Evolutionary conservation across 2,888 invertebrate genomes (phyloP).

Genomic region (Acheta domesticus): DNA sequence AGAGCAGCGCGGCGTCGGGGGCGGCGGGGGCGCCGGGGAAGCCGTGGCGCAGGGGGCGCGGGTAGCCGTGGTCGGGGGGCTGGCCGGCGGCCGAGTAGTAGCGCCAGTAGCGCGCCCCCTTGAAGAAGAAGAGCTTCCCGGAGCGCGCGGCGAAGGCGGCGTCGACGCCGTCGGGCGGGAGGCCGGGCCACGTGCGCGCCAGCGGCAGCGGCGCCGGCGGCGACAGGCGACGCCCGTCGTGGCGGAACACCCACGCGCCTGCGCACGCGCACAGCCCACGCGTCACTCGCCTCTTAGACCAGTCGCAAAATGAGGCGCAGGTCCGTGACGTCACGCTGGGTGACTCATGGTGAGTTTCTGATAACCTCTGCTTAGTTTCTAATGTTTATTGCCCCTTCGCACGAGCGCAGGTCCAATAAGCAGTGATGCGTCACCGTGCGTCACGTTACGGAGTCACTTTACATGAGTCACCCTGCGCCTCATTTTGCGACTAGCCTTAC

Average conservation of each 20-base stretch:
- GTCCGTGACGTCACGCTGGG: no score
- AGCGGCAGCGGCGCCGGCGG: background rate
- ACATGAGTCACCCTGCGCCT: no score
- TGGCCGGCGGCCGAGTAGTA: background rate
- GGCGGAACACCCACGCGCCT: background rate
- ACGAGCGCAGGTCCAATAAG: no score
- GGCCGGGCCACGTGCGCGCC: background rate
- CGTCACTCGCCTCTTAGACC: no score
- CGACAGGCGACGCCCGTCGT: background rate
- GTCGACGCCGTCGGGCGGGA: background rate
- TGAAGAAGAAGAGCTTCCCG: background rate
- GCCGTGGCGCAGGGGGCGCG: background rate
- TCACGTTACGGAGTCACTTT: no score
- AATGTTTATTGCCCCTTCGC: no score
- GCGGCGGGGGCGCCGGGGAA: background rate
- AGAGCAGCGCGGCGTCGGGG: background rate
- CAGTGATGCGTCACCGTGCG: no score
- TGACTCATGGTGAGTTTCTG: no score
- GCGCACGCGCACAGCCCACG: background rate
- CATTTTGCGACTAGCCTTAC: no score
- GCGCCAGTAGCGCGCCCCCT: background rate
- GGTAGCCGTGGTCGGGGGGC: background rate
- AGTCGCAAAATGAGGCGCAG: no score
- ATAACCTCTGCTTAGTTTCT: no score
- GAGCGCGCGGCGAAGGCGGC: background rate